Conservation (phyloP, 2,888 invertebrate species). For the Lithophane ornitopus region DNA sequence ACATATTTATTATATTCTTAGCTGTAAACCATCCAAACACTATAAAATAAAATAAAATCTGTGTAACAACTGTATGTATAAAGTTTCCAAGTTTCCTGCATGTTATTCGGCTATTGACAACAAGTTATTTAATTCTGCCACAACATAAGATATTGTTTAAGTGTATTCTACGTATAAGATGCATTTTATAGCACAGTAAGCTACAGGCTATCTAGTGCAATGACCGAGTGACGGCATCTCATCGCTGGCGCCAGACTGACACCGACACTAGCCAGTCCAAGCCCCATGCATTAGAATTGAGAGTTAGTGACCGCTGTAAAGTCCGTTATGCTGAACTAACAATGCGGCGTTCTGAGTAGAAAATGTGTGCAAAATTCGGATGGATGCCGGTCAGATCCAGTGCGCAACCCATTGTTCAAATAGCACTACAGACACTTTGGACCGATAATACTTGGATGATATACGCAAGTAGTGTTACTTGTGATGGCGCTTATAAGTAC, state of each 20-base stretch:
- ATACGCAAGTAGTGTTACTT: too few species aligned
- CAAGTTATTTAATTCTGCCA: neutral
- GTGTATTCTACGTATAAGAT: neutral
- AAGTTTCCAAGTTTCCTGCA: neutral
- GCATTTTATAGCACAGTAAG: neutral
- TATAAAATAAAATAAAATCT: neutral
- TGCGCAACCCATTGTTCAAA: too few species aligned
- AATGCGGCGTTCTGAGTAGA: too few species aligned
- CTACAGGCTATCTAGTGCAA: constrained; percentile 10
- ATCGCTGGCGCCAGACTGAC: constrained; percentile 34
- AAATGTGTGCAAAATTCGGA: too few species aligned
- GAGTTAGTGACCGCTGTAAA: neutral
- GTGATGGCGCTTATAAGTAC: too few species aligned
- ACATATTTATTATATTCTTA: too few species aligned
- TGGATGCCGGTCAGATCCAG: too few species aligned
- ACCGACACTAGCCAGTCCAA: neutral
- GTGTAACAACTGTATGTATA: neutral
- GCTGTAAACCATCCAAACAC: too few species aligned
- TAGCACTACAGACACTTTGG: too few species aligned
- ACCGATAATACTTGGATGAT: too few species aligned
- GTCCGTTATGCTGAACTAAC: too few species aligned
- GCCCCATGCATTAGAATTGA: neutral
- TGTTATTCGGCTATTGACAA: neutral
- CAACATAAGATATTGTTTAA: too few species aligned
- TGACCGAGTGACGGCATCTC: constrained; percentile 27